Evolutionary conservation across 2,113 vertebrate species (phyloP).

Genomic region (Xerus inauris): DNA sequence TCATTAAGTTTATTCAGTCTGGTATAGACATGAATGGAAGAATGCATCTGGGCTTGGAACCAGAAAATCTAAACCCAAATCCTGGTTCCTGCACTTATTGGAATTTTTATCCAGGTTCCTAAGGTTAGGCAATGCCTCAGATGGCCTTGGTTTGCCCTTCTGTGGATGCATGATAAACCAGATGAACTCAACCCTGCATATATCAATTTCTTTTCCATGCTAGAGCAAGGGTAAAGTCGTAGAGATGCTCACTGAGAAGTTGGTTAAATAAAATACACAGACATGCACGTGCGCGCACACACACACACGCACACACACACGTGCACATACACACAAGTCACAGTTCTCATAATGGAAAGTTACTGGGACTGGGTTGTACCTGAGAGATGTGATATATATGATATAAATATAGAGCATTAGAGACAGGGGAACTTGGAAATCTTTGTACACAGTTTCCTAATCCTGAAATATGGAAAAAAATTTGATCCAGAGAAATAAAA

Average conservation of each 20-base stretch:
- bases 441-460: not conserved
- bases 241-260: not conserved
- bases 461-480: not conserved
- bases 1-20: not conserved
- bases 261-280: not conserved
- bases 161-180: not conserved
- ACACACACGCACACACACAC: not conserved
- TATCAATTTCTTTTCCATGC: not conserved
- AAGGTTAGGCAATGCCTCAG: not conserved
- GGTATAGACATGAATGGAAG: not conserved
- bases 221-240: not conserved
- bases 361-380: not conserved
- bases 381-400: not conserved
- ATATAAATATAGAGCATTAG: not conserved
- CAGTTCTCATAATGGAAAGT: not conserved
- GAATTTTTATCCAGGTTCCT: not conserved
- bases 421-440: not conserved
- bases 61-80: not conserved
- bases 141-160: not conserved
- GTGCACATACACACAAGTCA: no score
- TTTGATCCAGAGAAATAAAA: not conserved
- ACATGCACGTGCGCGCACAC: no score
- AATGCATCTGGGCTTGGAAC: not conserved
- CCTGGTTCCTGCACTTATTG: not conserved
- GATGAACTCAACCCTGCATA: not conserved